Evolutionary conservation across 2,888 invertebrate genomes (phyloP).

Genomic region (Exocentrus adspersus): DNA sequence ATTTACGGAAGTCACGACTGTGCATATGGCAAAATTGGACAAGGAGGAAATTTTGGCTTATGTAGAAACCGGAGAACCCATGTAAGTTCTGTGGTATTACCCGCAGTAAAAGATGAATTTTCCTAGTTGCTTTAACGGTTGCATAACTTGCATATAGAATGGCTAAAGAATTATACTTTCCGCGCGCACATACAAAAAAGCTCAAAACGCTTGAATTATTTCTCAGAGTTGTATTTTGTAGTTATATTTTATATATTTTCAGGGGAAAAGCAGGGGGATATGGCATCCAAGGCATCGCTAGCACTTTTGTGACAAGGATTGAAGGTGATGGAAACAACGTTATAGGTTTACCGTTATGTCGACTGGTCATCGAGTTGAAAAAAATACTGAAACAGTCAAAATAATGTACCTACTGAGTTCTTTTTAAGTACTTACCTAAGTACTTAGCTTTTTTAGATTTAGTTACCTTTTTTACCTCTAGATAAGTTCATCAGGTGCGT

Average conservation of each 20-base stretch:
- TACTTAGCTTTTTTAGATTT: too few species aligned
- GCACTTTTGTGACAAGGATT: slow-evolving; percentile 71
- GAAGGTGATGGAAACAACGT: slow-evolving; percentile 76
- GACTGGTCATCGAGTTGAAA: slow-evolving; percentile 55
- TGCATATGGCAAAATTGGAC: slow-evolving; percentile 80
- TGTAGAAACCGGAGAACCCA: slow-evolving; percentile 87
- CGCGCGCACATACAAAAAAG: too few species aligned
- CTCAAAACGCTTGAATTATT: too few species aligned
- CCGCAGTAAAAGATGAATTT: too few species aligned
- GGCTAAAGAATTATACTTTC: too few species aligned
- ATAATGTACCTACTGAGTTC: too few species aligned
- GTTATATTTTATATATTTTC: slow-evolving; percentile 37
- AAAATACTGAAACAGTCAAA: slow-evolving; percentile 44
- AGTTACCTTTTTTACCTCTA: too few species aligned
- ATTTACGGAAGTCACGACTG: slow-evolving; percentile 85
- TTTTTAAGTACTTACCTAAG: too few species aligned
- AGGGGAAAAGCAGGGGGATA: slow-evolving; percentile 75
- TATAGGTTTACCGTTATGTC: slow-evolving; percentile 74
- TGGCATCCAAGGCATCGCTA: slow-evolving; percentile 75
- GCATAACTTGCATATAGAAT: too few species aligned
- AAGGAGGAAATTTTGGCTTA: slow-evolving; percentile 83
- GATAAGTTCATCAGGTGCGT: too few species aligned
- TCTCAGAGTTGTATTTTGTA: too few species aligned
- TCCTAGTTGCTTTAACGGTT: too few species aligned
- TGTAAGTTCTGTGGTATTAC: slow-evolving; percentile 71